Percentiles rank a stretch among this genome's conserved stretches.
These are phyloP conservation scores for Pelecanus crispus DNA, from an alignment of 2,113 vertebrate species.

Conservation along the genomic window DNA sequence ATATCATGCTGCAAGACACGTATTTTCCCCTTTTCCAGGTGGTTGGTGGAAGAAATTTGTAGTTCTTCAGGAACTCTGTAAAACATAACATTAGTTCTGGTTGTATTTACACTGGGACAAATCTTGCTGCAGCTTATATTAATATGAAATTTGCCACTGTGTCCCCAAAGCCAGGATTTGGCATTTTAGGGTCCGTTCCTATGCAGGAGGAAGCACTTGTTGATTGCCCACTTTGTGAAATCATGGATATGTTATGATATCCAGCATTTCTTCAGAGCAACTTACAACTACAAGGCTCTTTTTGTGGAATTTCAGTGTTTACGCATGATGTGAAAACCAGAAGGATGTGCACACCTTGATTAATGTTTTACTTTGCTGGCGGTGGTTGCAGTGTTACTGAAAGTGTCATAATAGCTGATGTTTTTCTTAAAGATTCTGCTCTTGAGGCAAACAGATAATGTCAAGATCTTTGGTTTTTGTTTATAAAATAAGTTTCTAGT, in stretches of 20 bases:
- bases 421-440: slow-evolving; percentile 22
- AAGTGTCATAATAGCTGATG: slow-evolving; percentile 30
- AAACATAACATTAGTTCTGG: background rate
- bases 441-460: slow-evolving; percentile 33
- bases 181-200: background rate
- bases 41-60: background rate
- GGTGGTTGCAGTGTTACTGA: slow-evolving; percentile 9
- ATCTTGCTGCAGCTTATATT: background rate
- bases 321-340: background rate
- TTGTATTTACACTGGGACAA: background rate
- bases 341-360: background rate
- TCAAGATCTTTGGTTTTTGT: background rate
- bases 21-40: background rate
- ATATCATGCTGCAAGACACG: background rate
- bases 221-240: background rate
- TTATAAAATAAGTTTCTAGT: slow-evolving; percentile 39
- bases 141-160: background rate
- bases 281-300: background rate
- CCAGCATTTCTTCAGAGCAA: background rate
- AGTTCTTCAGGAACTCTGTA: background rate
- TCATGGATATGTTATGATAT: background rate
- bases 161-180: background rate
- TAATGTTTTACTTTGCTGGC: slow-evolving; percentile 15
- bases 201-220: background rate
- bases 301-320: slow-evolving; percentile 2